Evolutionary conservation across 1,140 invertebrate genomes (phyloP), one percentile per base, ranked within the genome.

Genomic region (Ylistrum balloti): DNA sequence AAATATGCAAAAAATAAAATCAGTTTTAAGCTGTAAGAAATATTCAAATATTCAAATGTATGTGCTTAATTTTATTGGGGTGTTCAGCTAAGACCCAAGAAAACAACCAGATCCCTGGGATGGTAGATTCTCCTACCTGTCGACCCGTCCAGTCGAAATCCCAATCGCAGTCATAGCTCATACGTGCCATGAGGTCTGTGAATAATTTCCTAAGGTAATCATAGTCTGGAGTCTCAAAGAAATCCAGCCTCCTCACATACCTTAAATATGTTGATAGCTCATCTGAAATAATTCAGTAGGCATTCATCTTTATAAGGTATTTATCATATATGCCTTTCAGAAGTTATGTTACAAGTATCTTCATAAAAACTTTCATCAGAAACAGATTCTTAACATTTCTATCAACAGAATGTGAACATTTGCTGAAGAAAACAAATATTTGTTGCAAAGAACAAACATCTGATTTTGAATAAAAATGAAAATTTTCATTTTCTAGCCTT

Each of bases 201-300:
- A 99, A 99, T 95, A 99, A 97, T 96, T 98, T 98, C 94, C 99
- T 97, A 95, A 99, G 97, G 97, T 99, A 99, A 96, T 99, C 99
- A 97, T 99, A 99, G 96, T 99, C 99, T 35, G 99, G 99, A 91
- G 99, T 99, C 97, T 99, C 99, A 97, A 99, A 99, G 97, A 99
- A 99, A 97, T 99, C 99, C 95, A 99, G 97, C 96, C 98, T 97
- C 94, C 99, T 97, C 89, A 99, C 99, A 97, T 99, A 99, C 93
- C 98, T 97, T 93, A 99, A 97, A 97, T 99, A 99, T 95, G 98
- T 99, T 91, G 99, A 98, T 97, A 99, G 98, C 93, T 97, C 97
- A 90, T 97, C 97, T 96, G 94, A 13, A 95, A 93, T 90, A 92
- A 92, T 92, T 92, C 89, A 89, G 86, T 87, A 86, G 35, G 20